Evolutionary conservation across 2,113 vertebrate genomes (phyloP), one percentile per base, ranked within the genome.

Genomic region (Lota lota): DNA sequence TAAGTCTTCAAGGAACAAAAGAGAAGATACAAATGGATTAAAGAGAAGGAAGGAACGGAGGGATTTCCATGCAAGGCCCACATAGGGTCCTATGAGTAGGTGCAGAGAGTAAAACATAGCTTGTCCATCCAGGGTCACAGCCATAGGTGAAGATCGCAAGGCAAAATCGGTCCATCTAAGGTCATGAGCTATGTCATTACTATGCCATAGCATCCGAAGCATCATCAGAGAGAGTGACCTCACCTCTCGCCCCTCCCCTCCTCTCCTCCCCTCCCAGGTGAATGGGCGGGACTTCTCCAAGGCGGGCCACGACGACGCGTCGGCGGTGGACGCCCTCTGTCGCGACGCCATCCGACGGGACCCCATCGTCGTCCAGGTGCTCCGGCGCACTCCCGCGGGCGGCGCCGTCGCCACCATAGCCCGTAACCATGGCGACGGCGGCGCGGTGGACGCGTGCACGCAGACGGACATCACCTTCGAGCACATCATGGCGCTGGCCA

Each of bases 391-490:
- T 0, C 94, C 95, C 1, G 10, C 91, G 1, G 28, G 28, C 63
- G 79, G 80, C 61, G 80, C 79, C 56, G 84, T 64, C 0, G 62
- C 33, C 0, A 50, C 76, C 1, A 67, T 66, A 0, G 36, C 64
- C 1, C 75, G 88, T 63, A 61, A 24, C 24, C 88, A 88, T 14
- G 76, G 77, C 0, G 95, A 95, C 61, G 86, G 91, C 51, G 91
- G 72, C 12, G 87, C 96, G 70, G 89, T 83, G 68, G 92, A 99
- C 19, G 95, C 94, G 68, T 94, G 95, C 89, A 99, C 97, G 1
- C 97, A 99, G 82, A 98, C 97, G 0, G 96, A 99, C 87, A 97
- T 99, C 87, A 98, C 96, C 22, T 99, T 99, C 0, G 95, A 99
- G 69, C 96, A 97, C 81, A 95, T 99, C 79, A 94, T 96, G 94